Evolutionary conservation across 2,888 invertebrate genomes (phyloP).

Genomic region (Lysandra coridon): DNA sequence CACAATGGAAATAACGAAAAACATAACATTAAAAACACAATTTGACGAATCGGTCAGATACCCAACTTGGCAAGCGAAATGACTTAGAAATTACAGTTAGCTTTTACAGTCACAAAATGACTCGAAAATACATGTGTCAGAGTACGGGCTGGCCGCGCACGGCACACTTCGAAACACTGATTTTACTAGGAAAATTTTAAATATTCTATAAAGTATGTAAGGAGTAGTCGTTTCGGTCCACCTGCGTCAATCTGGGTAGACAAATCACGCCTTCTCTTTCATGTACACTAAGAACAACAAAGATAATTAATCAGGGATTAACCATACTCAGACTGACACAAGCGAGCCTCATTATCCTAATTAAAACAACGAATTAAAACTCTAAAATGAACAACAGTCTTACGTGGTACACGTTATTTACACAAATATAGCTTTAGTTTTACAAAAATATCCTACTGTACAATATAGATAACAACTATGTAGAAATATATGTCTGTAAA

Average conservation of each 20-base stretch:
- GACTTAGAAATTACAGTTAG: neutral
- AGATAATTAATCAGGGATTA: no score
- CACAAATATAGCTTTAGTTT: conserved; percentile 63
- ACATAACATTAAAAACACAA: neutral
- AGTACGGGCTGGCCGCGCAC: conserved; percentile 37
- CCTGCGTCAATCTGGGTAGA: neutral
- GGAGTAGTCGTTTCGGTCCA: neutral
- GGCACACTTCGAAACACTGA: neutral
- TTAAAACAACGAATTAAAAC: conserved; percentile 75
- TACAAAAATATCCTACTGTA: conserved; percentile 78
- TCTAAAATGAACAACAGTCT: conserved; percentile 80
- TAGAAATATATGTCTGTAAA: conserved; percentile 77
- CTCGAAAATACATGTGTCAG: conserved; percentile 75
- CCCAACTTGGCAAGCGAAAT: conserved; percentile 14
- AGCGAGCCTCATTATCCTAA: conserved; percentile 51
- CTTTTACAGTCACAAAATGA: conserved; percentile 52
- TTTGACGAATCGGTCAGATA: neutral
- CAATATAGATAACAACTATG: conserved; percentile 64
- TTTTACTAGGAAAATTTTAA: neutral
- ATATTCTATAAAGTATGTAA: neutral
- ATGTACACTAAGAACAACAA: no score
- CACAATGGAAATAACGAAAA: conserved; percentile 10
- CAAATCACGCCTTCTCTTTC: neutral
- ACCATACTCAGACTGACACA: conserved; percentile 47
- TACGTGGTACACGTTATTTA: conserved; percentile 77